A percentile compares a stretch with the other conserved stretches of the same genome.
These are phyloP conservation scores for Triplophysa tibetana DNA, from an alignment of 2,113 vertebrate species.

Conservation along the genomic window DNA sequence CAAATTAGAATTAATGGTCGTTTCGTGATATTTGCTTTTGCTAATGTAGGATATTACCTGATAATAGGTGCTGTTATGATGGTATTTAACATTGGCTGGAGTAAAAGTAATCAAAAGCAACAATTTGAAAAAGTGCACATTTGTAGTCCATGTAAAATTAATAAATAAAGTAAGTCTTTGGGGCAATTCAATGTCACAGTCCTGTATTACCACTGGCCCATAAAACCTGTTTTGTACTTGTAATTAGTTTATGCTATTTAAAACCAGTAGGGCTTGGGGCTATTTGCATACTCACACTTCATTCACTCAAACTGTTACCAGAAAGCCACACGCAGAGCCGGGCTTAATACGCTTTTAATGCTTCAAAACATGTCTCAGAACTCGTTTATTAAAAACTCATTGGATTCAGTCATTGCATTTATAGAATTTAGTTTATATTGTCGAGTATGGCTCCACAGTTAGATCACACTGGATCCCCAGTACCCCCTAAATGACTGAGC, in stretches of 20 bases:
- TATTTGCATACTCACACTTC: conserved; percentile 54
- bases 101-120: not conserved
- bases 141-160: not conserved
- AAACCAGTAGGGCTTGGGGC: conserved; percentile 51
- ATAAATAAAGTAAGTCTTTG: conserved; percentile 2
- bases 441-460: no score
- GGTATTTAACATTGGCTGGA: not conserved
- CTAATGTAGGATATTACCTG: not conserved
- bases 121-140: conserved; percentile 13
- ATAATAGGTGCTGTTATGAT: conserved; percentile 11
- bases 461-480: no score
- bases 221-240: conserved; percentile 54
- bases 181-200: conserved; percentile 36
- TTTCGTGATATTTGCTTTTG: conserved; percentile 19
- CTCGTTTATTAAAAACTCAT: not conserved
- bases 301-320: conserved; percentile 50
- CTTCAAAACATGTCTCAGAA: not conserved
- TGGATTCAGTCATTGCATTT: not conserved
- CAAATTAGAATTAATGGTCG: conserved; percentile 25
- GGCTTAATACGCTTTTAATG: not conserved
- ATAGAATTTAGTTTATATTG: not conserved
- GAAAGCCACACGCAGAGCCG: conserved; percentile 43
- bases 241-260: conserved; percentile 61
- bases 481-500: no score
- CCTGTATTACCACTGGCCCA: conserved; percentile 49